phyloP scores from a whole-genome alignment of 2,888 invertebrate species.

The Microdon myrmicae region DNA sequence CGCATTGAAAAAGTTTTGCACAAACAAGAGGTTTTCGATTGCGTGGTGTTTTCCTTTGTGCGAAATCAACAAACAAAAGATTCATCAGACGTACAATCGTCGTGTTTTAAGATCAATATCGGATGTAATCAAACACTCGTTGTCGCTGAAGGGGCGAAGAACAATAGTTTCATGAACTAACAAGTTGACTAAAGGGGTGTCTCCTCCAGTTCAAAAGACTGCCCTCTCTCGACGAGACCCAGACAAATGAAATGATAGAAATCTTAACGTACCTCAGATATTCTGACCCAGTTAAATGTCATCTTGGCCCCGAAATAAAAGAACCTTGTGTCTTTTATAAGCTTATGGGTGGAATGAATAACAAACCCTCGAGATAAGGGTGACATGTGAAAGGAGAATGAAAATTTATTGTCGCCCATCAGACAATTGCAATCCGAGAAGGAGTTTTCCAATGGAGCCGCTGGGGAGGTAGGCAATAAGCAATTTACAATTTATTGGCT shows the following conservation, averaged over 20 bases:
- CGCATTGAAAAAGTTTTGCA: too few species aligned
- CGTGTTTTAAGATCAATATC: constrained; percentile 23
- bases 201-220: constrained; percentile 17
- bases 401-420: constrained; percentile 49
- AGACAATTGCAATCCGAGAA: constrained; percentile 45
- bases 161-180: too few species aligned
- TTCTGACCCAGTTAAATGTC: constrained; percentile 47
- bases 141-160: constrained; percentile 16
- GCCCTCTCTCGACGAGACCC: not conserved
- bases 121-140: constrained; percentile 47
- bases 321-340: constrained; percentile 1
- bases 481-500: constrained; percentile 48
- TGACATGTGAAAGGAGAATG: constrained; percentile 6
- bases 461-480: constrained; percentile 26
- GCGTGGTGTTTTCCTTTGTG: too few species aligned
- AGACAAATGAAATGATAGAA: constrained; percentile 9
- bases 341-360: constrained; percentile 8
- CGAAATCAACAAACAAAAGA: too few species aligned
- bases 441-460: constrained; percentile 19
- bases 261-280: constrained; percentile 38
- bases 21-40: too few species aligned
- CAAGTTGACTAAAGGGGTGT: constrained; percentile 36
- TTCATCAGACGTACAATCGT: constrained; percentile 48
- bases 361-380: constrained; percentile 17
- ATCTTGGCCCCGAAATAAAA: too few species aligned